Evolutionary conservation across 2,113 vertebrate genomes (phyloP).

Genomic region (Mohoua ochrocephala): DNA sequence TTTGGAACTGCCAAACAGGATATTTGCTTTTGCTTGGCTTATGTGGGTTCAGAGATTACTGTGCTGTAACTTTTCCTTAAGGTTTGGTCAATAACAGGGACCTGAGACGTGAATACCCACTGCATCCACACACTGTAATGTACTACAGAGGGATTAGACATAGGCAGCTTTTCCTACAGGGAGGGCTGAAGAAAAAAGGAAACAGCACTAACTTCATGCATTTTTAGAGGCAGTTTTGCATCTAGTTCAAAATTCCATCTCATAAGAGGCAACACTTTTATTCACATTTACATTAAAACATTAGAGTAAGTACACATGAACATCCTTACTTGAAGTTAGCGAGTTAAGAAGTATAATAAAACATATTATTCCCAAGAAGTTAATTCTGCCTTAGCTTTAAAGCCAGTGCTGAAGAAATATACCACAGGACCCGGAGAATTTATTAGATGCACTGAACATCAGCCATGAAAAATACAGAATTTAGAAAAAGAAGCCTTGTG

Average conservation of each 20-base stretch:
- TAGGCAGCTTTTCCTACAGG: background rate
- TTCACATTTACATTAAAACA: background rate
- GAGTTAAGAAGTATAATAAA: background rate
- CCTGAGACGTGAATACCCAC: background rate
- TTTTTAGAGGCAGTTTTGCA: background rate
- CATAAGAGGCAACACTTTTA: background rate
- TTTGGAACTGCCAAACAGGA: background rate
- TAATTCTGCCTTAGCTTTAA: background rate
- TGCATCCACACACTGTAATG: background rate
- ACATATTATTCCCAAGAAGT: background rate
- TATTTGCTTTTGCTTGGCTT: background rate
- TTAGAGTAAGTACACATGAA: background rate
- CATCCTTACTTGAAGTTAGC: background rate
- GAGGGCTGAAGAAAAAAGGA: background rate
- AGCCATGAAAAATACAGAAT: background rate
- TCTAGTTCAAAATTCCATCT: background rate
- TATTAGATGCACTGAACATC: background rate
- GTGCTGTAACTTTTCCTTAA: background rate
- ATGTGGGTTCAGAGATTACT: background rate
- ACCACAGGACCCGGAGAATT: background rate
- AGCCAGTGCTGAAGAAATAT: background rate
- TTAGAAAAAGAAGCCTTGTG: background rate
- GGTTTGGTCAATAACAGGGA: background rate
- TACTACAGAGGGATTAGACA: background rate
- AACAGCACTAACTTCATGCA: background rate